Conservation (phyloP, 1,140 invertebrate species). For the Pinna nobilis region DNA sequence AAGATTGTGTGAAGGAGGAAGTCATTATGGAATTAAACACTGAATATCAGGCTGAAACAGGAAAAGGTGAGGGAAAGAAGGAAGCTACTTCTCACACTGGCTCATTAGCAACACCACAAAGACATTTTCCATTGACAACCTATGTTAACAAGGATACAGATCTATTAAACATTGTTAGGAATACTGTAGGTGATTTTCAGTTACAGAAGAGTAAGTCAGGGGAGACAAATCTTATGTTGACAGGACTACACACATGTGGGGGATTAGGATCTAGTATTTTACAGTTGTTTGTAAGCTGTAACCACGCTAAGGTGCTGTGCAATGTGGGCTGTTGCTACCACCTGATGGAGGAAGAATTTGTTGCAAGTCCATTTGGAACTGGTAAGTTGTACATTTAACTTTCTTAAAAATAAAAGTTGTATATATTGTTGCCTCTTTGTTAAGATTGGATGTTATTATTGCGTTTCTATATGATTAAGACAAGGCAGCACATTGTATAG, state of each 20-base stretch:
- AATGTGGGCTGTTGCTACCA: conserved; percentile 71
- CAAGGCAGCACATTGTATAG: no score
- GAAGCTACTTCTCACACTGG: not conserved
- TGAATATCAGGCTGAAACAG: not conserved
- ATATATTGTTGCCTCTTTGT: no score
- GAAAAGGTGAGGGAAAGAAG: not conserved
- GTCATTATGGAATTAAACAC: not conserved
- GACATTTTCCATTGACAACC: conserved; percentile 1
- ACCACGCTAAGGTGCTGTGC: conserved; percentile 51
- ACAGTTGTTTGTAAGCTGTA: conserved; percentile 56
- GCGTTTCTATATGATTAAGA: no score
- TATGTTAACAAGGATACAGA: conserved; percentile 16
- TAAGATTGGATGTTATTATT: no score
- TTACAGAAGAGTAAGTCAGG: not conserved
- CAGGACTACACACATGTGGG: conserved; percentile 71
- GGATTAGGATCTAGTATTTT: conserved; percentile 62
- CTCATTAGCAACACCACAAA: not conserved
- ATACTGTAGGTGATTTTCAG: not conserved
- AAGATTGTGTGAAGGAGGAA: not conserved
- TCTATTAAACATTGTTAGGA: not conserved
- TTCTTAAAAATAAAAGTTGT: not conserved
- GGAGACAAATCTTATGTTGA: conserved; percentile 47
- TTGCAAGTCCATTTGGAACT: conserved; percentile 40
- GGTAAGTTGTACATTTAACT: not conserved
- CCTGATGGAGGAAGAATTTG: conserved; percentile 63